A percentile compares a stretch with the other conserved stretches of the same genome.
Conservation (phyloP, 2,113 vertebrate species). For the Catagonus wagneri region DNA sequence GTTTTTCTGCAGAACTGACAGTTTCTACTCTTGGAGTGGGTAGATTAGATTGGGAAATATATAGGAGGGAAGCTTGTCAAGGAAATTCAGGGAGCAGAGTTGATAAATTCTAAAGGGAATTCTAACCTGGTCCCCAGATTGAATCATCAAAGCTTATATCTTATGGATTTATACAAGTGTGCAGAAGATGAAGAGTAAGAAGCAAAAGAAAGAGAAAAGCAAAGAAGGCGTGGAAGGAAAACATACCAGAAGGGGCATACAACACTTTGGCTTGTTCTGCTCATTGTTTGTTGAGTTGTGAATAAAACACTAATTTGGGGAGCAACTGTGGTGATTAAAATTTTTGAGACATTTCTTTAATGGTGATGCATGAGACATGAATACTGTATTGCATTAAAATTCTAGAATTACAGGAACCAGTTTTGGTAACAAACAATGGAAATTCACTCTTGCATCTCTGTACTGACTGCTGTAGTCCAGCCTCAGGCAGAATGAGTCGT, state of each 20-base stretch:
- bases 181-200: conserved; percentile 30
- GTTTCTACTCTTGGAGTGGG: conserved; percentile 32
- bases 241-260: conserved; percentile 14
- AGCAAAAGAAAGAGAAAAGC: neutral
- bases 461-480: neutral
- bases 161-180: conserved; percentile 60
- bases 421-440: neutral
- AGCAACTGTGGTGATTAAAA: neutral
- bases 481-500: neutral
- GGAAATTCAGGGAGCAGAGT: conserved; percentile 49
- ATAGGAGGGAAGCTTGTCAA: conserved; percentile 59
- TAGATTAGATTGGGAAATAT: conserved; percentile 49
- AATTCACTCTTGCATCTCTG: neutral
- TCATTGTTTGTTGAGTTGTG: conserved; percentile 34
- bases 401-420: neutral
- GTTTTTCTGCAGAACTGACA: conserved; percentile 61
- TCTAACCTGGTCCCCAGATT: conserved; percentile 33
- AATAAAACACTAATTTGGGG: conserved; percentile 21
- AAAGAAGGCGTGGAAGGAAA: neutral
- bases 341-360: conserved; percentile 3
- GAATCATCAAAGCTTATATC: conserved; percentile 67
- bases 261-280: neutral
- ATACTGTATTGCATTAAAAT: neutral
- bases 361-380: neutral
- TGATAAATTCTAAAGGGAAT: conserved; percentile 58